Conservation (phyloP, 2,113 vertebrate species). For the Cyprinus carpio region DNA sequence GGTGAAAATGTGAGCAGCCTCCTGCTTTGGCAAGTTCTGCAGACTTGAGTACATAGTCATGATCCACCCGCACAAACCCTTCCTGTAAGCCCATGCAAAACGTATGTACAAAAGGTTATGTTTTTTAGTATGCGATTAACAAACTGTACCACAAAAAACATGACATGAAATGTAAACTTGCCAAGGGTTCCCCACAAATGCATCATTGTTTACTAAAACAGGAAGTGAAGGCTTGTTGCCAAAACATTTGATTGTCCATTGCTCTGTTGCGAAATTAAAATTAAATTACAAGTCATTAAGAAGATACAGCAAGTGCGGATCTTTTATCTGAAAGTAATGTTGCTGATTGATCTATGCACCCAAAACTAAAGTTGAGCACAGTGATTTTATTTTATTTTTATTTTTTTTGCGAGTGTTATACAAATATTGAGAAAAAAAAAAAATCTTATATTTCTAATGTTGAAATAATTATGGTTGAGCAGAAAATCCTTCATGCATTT, state of each 20-base stretch:
- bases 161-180: neutral
- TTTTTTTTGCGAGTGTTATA: too few relatives aligned
- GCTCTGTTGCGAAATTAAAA: too few relatives aligned
- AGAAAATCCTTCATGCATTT: neutral
- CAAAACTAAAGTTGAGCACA: too few relatives aligned
- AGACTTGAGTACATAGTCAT: constrained; percentile 87
- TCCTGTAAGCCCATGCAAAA: constrained; percentile 70
- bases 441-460: neutral
- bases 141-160: neutral
- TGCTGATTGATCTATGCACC: too few relatives aligned
- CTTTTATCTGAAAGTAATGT: too few relatives aligned
- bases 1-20: constrained; percentile 87
- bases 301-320: too few relatives aligned
- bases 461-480: neutral
- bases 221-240: neutral
- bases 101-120: neutral
- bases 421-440: neutral
- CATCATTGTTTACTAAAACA: neutral
- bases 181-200: neutral
- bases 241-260: too few relatives aligned
- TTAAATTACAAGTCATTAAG: too few relatives aligned
- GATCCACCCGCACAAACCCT: constrained; percentile 89
- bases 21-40: constrained; percentile 88
- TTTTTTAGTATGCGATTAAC: neutral
- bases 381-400: too few relatives aligned